Base-by-base conservation (phyloP, 2,113 vertebrate species). In the Platysternon megacephalum region DNA sequence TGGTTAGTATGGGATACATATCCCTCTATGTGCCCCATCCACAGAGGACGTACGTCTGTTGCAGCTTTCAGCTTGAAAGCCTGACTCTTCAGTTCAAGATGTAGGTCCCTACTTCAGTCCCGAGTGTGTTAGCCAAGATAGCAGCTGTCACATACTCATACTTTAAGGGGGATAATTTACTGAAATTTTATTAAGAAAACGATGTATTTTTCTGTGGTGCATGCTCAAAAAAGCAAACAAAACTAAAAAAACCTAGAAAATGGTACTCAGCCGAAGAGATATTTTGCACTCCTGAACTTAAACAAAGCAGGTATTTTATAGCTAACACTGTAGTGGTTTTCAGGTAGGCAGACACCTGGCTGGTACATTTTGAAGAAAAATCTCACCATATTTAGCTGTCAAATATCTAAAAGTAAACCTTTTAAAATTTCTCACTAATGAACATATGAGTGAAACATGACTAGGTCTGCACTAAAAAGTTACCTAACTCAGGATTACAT, bases 331-430 rank as follows among this genome's bases (percentile, higher is more conserved):
- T 80, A 97, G 81, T 91, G 88, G 42, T 82, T 96, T 95, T 96
- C 65, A 95, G 97, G 91, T 84, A 74, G 55, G 48, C 91, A 90
- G 83, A 92, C 86, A 94, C 84, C 91, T 94, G 91, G 85, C 2
- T 94, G 86, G 72, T 19, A 83, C 56, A 88, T 80, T 83, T 79
- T 29, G 53, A 85, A 85, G 84, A 26, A 13, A 91, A 78, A 89
- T 92, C 39, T 56, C 81, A 29, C 7, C 44, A 58, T 35, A 42
- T 78, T 80, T 65, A 86, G 1, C 10, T 94, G 4, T 35, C 5
- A 85, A 2, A 42, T 80, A 7, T 46, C 26, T 56, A 84, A 96
- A 12, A 0, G 0, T n/a, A 61, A 84, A 11, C 5, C 55, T 85
- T 91, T 95, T 74, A 6, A 1, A 1, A 11, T 22, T 92, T 51